Evolutionary conservation across 1,140 invertebrate genomes (phyloP).

Genomic region (Aphidius gifuensis): DNA sequence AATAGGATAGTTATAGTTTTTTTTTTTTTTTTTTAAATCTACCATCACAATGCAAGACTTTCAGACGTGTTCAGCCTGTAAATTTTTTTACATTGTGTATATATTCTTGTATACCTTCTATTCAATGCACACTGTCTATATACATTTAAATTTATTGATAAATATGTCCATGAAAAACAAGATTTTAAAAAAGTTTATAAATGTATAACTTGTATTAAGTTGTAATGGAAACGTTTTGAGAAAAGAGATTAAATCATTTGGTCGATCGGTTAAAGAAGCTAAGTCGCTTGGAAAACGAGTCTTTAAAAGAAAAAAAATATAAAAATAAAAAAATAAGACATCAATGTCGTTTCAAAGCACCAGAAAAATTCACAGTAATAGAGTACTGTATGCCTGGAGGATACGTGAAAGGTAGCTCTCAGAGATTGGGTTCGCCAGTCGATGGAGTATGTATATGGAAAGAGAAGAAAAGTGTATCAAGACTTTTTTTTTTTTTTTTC

Average conservation of each 20-base stretch:
- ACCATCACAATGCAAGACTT: neutral
- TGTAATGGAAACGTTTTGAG: constrained; percentile 1
- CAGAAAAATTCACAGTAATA: no score
- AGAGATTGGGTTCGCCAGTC: no score
- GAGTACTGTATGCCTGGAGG: no score
- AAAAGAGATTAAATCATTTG: constrained; percentile 11
- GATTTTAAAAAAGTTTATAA: neutral
- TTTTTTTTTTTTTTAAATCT: constrained; percentile 6
- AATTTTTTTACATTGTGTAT: neutral
- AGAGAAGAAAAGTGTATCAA: no score
- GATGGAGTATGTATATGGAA: no score
- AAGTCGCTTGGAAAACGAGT: constrained; percentile 11
- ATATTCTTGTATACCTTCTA: neutral
- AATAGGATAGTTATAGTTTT: constrained; percentile 22
- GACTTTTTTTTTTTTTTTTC: no score
- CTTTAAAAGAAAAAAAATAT: neutral
- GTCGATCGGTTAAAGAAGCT: neutral
- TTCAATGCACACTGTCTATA: no score
- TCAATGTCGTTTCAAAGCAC: no score
- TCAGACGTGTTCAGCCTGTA: constrained; percentile 14
- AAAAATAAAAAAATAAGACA: neutral
- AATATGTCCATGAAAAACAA: neutral
- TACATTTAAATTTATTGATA: neutral
- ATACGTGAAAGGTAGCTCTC: no score
- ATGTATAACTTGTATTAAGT: neutral